Conservation (phyloP, 2,888 invertebrate species). For the Theristus sp. region DNA sequence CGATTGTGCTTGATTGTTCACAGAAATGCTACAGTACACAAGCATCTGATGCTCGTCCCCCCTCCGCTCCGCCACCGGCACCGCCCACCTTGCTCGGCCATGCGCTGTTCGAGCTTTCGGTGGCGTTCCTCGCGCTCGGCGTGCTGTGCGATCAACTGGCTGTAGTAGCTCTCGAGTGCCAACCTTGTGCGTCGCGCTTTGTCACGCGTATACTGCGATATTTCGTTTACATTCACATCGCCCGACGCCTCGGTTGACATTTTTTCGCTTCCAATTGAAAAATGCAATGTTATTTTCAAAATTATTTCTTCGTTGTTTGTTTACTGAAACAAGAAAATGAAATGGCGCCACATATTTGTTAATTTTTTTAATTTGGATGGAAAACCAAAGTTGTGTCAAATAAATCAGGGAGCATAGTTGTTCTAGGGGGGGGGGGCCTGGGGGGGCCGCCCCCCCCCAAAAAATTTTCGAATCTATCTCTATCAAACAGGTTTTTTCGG, state of each 20-base stretch:
- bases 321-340: not conserved
- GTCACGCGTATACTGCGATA: constrained; percentile 56
- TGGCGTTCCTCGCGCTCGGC: constrained; percentile 73
- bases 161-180: constrained; percentile 95
- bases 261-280: too few relatives aligned
- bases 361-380: not conserved
- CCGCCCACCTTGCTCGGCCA: constrained; percentile 88
- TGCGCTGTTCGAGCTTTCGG: constrained; percentile 62
- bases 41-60: not conserved
- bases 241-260: not conserved
- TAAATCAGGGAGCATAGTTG: too few relatives aligned
- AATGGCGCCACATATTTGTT: not conserved
- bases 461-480: too few relatives aligned
- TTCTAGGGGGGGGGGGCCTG: too few relatives aligned
- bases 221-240: not conserved
- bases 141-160: constrained; percentile 89
- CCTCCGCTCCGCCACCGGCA: not conserved
- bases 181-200: constrained; percentile 96
- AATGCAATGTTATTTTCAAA: too few relatives aligned
- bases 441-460: too few relatives aligned
- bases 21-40: constrained; percentile 3
- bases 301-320: too few relatives aligned
- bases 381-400: too few relatives aligned
- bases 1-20: constrained; percentile 4
- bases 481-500: too few relatives aligned